Conservation (phyloP, 2,113 vertebrate species). For the Myodes glareolus region DNA sequence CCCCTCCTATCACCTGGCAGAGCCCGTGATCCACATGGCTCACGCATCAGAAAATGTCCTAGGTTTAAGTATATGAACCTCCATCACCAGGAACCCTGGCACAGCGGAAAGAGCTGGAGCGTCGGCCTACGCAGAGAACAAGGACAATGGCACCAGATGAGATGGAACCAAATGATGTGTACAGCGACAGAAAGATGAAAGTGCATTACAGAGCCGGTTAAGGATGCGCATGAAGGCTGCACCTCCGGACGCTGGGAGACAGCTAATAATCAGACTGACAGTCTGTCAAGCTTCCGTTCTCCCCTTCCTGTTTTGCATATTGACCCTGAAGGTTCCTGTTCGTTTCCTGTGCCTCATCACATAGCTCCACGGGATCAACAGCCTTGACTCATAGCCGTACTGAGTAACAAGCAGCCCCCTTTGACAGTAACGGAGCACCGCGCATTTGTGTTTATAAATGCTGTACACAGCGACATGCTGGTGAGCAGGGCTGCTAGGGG, state of each 20-base stretch:
- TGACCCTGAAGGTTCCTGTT: slow-evolving; percentile 53
- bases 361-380: neutral
- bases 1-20: slow-evolving; percentile 27
- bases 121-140: neutral
- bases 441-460: neutral
- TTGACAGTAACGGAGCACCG: neutral
- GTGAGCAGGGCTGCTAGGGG: neutral
- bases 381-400: slow-evolving; percentile 11
- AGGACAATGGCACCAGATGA: neutral
- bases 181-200: neutral
- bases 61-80: neutral
- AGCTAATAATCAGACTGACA: neutral
- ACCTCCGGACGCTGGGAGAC: neutral
- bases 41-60: neutral
- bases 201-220: neutral
- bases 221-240: neutral
- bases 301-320: slow-evolving; percentile 50
- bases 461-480: neutral
- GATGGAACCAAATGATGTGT: neutral
- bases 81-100: neutral
- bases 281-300: slow-evolving; percentile 40
- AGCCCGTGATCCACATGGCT: slow-evolving; percentile 17
- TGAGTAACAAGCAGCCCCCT: neutral
- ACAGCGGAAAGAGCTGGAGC: neutral
- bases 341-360: slow-evolving; percentile 30